phyloP scores from a whole-genome alignment of 2,888 invertebrate genomes.

The Apocheima hispidaria region DNA sequence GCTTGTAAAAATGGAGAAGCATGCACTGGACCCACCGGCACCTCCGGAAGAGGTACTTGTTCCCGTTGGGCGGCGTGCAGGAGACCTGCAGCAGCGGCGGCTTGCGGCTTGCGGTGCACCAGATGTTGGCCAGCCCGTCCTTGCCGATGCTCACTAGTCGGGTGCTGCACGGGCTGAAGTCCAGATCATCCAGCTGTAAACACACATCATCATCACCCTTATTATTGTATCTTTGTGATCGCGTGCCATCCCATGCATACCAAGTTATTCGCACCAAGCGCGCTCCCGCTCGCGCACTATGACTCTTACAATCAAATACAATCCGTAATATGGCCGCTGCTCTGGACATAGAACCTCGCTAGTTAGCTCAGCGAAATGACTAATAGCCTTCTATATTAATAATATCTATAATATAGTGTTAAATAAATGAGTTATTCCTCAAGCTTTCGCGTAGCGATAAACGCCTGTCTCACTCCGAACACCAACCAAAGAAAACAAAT shows the following conservation, averaged over 20 bases:
- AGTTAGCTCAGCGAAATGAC: no score
- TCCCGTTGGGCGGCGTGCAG: slow-evolving; percentile 91
- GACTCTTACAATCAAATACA: no score
- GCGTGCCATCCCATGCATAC: not conserved
- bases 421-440: no score
- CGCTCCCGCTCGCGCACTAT: no score
- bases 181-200: slow-evolving; percentile 92
- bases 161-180: slow-evolving; percentile 93
- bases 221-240: not conserved
- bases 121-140: slow-evolving; percentile 93
- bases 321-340: no score
- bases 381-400: no score
- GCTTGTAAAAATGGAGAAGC: not conserved
- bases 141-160: slow-evolving; percentile 94
- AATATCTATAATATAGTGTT: no score
- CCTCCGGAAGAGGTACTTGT: slow-evolving; percentile 93
- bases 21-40: slow-evolving; percentile 89
- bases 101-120: slow-evolving; percentile 88
- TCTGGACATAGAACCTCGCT: no score
- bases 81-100: slow-evolving; percentile 89
- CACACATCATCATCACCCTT: not conserved
- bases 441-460: no score
- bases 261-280: no score
- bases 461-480: no score
- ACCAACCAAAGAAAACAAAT: no score